Evolutionary conservation across 2,888 invertebrate species (phyloP).

Genomic region (Cephus sareptanus): DNA sequence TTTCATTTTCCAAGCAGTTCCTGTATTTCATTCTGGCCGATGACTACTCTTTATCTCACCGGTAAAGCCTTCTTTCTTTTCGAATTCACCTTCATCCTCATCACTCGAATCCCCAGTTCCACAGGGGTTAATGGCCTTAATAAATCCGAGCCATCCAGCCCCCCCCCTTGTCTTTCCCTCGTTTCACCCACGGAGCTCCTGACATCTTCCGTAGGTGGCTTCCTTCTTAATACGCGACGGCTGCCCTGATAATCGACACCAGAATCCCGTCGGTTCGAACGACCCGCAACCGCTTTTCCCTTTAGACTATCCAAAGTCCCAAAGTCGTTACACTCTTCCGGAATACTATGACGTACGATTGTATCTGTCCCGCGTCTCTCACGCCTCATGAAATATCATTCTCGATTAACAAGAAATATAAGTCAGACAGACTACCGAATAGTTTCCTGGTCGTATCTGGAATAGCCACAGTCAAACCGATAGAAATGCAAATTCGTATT

Average conservation of each 20-base stretch:
- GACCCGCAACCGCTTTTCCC: background rate
- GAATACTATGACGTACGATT: background rate
- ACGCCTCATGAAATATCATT: background rate
- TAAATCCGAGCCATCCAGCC: background rate
- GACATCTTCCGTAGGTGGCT: background rate
- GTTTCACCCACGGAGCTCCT: background rate
- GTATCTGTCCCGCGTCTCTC: background rate
- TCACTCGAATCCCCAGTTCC: background rate
- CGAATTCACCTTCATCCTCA: background rate
- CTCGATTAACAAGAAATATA: background rate
- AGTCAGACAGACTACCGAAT: background rate
- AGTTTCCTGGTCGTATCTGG: background rate
- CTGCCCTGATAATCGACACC: background rate
- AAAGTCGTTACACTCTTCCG: background rate
- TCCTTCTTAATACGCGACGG: background rate
- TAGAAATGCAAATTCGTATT: conserved; percentile 34
- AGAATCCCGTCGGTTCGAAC: background rate
- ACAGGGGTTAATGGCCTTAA: background rate
- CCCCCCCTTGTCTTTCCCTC: background rate
- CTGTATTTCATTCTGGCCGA: background rate
- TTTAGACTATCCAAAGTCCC: background rate
- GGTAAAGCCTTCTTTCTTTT: background rate
- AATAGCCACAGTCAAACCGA: conserved; percentile 10
- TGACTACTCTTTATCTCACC: background rate
- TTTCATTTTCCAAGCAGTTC: conserved; percentile 15